Percentiles rank a stretch among this genome's conserved stretches.
Conservation (phyloP, 2,113 vertebrate species). For the Tauraco erythrolophus region DNA sequence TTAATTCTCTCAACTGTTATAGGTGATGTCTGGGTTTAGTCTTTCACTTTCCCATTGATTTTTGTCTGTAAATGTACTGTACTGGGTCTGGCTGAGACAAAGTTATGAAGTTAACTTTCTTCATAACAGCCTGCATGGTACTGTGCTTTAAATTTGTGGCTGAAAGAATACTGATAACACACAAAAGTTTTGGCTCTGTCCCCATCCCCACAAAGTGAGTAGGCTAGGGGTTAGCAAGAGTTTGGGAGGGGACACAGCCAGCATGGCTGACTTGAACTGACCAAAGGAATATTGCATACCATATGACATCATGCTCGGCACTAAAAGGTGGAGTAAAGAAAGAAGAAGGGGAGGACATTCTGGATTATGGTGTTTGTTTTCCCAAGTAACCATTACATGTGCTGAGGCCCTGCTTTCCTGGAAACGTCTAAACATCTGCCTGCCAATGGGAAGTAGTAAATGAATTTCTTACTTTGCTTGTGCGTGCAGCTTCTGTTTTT, state of each 20-base stretch:
- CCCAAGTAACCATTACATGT: not conserved
- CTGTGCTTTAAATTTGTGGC: not conserved
- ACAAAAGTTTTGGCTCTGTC: not conserved
- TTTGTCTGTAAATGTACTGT: not conserved
- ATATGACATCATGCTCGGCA: accelerated
- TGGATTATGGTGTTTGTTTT: not conserved
- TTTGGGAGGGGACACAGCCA: not conserved
- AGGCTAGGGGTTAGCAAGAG: not conserved
- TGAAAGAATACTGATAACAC: not conserved
- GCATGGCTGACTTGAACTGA: not conserved
- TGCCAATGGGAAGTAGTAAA: not conserved
- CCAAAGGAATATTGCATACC: not conserved
- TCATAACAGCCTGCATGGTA: not conserved
- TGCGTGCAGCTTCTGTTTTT: not conserved
- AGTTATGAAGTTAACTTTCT: not conserved
- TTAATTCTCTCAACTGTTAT: not conserved
- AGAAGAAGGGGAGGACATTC: accelerated
- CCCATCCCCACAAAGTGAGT: not conserved
- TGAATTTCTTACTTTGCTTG: not conserved
- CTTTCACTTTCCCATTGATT: not conserved
- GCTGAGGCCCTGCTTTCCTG: not conserved
- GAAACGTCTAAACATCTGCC: not conserved
- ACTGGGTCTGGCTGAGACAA: not conserved
- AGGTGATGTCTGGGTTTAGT: not conserved
- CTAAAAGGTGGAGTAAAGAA: not conserved